These are phyloP conservation scores for Lymantria monacha DNA, from an alignment of 2,888 invertebrate genomes.

Conservation along the genomic window DNA sequence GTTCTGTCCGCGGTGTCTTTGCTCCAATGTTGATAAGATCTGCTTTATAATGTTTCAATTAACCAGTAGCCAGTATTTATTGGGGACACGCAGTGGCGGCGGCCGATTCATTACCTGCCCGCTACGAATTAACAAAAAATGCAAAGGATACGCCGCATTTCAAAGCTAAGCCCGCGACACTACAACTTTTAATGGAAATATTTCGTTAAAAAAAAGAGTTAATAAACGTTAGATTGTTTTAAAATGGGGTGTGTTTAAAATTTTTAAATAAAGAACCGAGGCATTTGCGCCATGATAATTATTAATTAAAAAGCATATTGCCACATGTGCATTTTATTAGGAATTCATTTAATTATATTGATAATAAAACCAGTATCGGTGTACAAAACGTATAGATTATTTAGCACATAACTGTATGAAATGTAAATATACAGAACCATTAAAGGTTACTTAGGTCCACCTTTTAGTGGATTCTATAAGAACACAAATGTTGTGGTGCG, in stretches of 20 bases:
- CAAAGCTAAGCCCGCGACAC: conserved; percentile 38
- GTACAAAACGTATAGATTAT: conserved; percentile 3
- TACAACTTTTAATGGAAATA: conserved; percentile 25
- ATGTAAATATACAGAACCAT: conserved; percentile 29
- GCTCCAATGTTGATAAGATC: conserved; percentile 64
- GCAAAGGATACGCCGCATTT: conserved; percentile 48
- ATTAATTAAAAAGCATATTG: conserved; percentile 8
- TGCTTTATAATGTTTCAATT: conserved; percentile 79
- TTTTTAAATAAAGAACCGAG: conserved; percentile 4
- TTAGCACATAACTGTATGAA: conserved; percentile 10
- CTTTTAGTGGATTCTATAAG: conserved; percentile 30
- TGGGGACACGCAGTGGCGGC: conserved; percentile 56
- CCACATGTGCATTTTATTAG: too few relatives aligned
- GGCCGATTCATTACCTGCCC: conserved; percentile 67
- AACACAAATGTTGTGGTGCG: conserved; percentile 25
- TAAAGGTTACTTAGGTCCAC: conserved; percentile 27
- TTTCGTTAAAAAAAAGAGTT: conserved; percentile 9
- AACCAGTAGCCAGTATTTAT: conserved; percentile 80
- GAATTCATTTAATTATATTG: background rate
- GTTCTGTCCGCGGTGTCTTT: conserved; percentile 63
- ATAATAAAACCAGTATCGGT: conserved; percentile 4
- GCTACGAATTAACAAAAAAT: conserved; percentile 49
- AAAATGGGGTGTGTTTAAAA: conserved; percentile 4
- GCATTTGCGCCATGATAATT: conserved; percentile 3
- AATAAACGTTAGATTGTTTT: conserved; percentile 11